Conservation (phyloP, 2,797 vertebrate genomes). For the Poliocrania exsul region DNA sequence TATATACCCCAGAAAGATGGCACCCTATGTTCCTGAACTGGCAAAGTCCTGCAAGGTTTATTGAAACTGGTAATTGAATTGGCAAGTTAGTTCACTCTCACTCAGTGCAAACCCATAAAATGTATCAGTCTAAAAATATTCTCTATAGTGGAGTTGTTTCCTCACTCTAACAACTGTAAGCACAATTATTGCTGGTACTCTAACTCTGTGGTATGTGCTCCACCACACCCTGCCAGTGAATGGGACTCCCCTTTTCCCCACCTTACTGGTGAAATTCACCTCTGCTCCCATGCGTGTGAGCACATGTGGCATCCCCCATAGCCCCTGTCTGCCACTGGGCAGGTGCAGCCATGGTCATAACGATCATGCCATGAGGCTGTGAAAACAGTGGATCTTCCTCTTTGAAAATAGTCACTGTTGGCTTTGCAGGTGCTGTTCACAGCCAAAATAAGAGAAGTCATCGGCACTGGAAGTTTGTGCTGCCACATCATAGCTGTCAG, state of each 20-base stretch:
- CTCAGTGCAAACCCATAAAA: background rate
- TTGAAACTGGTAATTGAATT: background rate
- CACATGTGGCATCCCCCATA: rapidly evolving
- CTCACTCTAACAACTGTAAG: background rate
- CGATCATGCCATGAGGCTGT: too few species aligned
- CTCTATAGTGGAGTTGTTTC: background rate
- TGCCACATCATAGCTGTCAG: background rate
- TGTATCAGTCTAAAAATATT: background rate
- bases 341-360: rapidly evolving
- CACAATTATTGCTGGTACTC: background rate
- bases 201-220: background rate
- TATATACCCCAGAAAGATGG: background rate
- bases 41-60: background rate
- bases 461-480: background rate
- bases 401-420: background rate
- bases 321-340: too few species aligned
- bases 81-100: background rate
- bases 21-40: background rate
- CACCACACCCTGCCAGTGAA: background rate
- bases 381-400: background rate
- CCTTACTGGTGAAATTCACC: background rate
- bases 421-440: background rate
- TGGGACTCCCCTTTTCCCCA: background rate
- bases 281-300: rapidly evolving
- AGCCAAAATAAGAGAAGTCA: background rate